Evolutionary conservation across 1,140 invertebrate genomes (phyloP).

Genomic region (Saxidomus purpurata): DNA sequence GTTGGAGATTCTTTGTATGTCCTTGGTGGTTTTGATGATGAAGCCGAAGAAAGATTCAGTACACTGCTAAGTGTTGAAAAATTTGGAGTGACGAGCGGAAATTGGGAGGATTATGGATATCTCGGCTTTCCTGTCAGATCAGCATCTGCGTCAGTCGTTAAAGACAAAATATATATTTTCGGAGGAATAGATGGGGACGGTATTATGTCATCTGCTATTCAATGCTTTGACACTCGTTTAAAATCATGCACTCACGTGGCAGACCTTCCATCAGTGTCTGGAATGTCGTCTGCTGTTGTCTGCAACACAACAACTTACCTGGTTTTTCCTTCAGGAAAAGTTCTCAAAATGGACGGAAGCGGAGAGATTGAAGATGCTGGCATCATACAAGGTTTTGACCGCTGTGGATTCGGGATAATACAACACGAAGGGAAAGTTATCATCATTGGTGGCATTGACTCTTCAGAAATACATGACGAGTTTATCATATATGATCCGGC

Average conservation of each 20-base stretch:
- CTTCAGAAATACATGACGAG: background rate
- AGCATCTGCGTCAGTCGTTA: conserved; percentile 69
- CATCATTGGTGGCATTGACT: conserved; percentile 67
- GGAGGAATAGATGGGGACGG: conserved; percentile 71
- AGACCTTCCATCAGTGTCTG: conserved; percentile 65
- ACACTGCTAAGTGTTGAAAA: conserved; percentile 60
- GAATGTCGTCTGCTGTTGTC: conserved; percentile 68
- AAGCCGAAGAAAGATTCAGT: conserved; percentile 66
- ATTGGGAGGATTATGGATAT: conserved; percentile 71
- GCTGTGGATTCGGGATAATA: conserved; percentile 74
- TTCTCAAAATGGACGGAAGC: conserved; percentile 70
- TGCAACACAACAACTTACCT: conserved; percentile 70
- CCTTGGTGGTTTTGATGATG: conserved; percentile 76
- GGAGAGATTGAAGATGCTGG: conserved; percentile 64
- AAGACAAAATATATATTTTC: conserved; percentile 74
- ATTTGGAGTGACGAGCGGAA: conserved; percentile 65
- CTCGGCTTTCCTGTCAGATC: conserved; percentile 73
- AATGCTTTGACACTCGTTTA: conserved; percentile 70
- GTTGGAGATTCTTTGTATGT: conserved; percentile 69
- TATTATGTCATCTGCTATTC: conserved; percentile 68
- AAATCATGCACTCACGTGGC: conserved; percentile 67
- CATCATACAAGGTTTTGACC: conserved; percentile 72
- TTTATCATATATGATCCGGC: conserved; percentile 32
- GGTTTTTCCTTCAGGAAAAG: conserved; percentile 69
- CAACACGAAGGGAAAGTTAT: conserved; percentile 64